phyloP scores from a whole-genome alignment of 23 tunicate genomes.

The Ciona savignyi region DNA sequence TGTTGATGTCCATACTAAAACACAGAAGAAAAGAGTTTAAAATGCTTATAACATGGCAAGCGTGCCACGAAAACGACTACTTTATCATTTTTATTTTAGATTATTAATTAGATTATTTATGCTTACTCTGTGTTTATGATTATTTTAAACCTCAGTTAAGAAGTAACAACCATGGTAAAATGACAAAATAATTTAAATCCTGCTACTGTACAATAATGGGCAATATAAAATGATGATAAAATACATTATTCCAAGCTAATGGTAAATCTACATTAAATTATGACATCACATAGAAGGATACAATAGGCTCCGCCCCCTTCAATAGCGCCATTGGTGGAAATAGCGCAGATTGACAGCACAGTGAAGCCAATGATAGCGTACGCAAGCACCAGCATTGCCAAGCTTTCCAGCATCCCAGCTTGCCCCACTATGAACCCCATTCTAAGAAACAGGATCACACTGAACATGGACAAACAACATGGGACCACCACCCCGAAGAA shows the following conservation, averaged over 20 bases:
- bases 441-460: conserved; percentile 93
- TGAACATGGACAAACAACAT: conserved; percentile 97
- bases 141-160: no score
- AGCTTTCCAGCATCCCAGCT: conserved; percentile 76
- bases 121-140: no score
- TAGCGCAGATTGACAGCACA: conserved; percentile 92
- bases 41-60: no score
- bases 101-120: no score
- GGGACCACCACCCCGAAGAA: conserved; percentile 99
- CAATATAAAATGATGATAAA: not conserved
- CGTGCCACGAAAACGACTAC: no score
- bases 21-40: no score
- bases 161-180: no score
- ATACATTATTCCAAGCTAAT: not conserved
- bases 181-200: no score
- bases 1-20: no score
- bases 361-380: conserved; percentile 88
- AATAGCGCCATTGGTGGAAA: conserved; percentile 98
- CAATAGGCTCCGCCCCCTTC: conserved; percentile 99
- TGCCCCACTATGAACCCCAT: conserved; percentile 99
- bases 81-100: no score
- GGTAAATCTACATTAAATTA: not conserved
- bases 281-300: conserved; percentile 30
- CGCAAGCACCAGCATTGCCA: conserved; percentile 62
- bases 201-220: no score